Base-by-base conservation (phyloP, 2,888 invertebrate species). In the Lasius platythorax region DNA sequence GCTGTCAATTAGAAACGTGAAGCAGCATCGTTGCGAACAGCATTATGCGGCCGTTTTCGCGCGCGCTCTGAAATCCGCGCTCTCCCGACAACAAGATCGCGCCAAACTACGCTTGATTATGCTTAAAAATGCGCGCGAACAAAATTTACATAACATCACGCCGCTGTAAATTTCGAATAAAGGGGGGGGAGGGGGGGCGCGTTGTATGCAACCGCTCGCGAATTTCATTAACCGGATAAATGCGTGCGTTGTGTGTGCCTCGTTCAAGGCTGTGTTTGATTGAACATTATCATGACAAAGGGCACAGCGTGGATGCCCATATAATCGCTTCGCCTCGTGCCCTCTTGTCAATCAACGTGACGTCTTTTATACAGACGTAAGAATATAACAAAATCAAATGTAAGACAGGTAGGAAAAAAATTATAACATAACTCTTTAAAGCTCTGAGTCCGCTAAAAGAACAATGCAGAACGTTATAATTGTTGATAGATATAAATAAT, bases 241-340 rank as follows among this genome's bases (percentile, higher is more conserved):
- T 85, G 85, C 86, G 68, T 53, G 70, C 83, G 82, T 58, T 37
- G 53, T 73, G 73, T n/a, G 12, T 58, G 74, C 75, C 85, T 82
- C 86, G 68, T 61, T 61, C 85, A 72, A 73, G 67, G 85, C 73
- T 87, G 86, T 83, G 85, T 91, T 91, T 91, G 90, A 92, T 93
- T 91, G 91, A 88, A 89, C 87, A 93, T 93, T 93, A 93, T 85
- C 93, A 93, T 92, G 91, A 92, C 92, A 93, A 93, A 92, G 91
- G 87, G 83, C 73, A 61, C 76, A 50, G 63, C n/a, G 67, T 61
- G 76, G 53, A 76, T 67, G 33, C 30, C 56, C 53, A 63, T 50
- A 33, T 64, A 78, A 37, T 81, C 33, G 8, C 28, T 53, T 40
- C 3, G 28, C n/a, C 43, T 82, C 70, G 64, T n/a, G 53, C 6